Conservation (phyloP, 2,888 invertebrate genomes). For the Poecilobothrus nobilitatus region DNA sequence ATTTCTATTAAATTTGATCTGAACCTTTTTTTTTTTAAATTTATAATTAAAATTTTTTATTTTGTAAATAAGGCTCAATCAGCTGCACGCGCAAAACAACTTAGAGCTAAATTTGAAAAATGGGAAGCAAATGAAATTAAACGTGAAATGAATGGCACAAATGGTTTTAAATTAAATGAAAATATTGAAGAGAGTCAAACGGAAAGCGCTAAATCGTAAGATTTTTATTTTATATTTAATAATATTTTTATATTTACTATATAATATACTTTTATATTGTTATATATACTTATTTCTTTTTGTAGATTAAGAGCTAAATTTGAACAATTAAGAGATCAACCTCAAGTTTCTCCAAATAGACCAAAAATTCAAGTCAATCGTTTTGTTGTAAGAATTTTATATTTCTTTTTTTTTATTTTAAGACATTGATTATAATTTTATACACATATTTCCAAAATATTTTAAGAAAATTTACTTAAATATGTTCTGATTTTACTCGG, state of each 20-base stretch:
- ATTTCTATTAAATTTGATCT: too few relatives aligned
- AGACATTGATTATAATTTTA: too few relatives aligned
- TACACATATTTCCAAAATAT: too few relatives aligned
- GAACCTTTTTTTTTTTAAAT: slow-evolving; percentile 23
- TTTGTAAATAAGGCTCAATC: slow-evolving; percentile 52
- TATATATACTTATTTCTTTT: not conserved
- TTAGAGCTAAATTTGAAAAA: slow-evolving; percentile 80
- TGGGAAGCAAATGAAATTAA: slow-evolving; percentile 67
- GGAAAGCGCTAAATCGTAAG: slow-evolving; percentile 74
- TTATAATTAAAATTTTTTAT: not conserved
- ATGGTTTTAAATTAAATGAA: slow-evolving; percentile 40
- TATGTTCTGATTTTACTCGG: too few relatives aligned
- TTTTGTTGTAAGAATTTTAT: slow-evolving; percentile 93
- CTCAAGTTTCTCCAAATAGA: slow-evolving; percentile 45
- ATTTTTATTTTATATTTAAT: too few relatives aligned
- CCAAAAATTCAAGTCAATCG: slow-evolving; percentile 70
- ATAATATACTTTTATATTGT: not conserved
- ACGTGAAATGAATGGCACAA: slow-evolving; percentile 46
- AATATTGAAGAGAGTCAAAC: slow-evolving; percentile 64
- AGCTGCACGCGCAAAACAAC: slow-evolving; percentile 71
- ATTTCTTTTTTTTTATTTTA: too few relatives aligned
- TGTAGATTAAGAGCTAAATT: slow-evolving; percentile 73
- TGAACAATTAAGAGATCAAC: slow-evolving; percentile 66
- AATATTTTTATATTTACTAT: not conserved
- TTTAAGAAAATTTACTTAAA: too few relatives aligned